Evolutionary conservation across 2,113 vertebrate species (phyloP).

Genomic region (Ornithorhynchus anatinus): DNA sequence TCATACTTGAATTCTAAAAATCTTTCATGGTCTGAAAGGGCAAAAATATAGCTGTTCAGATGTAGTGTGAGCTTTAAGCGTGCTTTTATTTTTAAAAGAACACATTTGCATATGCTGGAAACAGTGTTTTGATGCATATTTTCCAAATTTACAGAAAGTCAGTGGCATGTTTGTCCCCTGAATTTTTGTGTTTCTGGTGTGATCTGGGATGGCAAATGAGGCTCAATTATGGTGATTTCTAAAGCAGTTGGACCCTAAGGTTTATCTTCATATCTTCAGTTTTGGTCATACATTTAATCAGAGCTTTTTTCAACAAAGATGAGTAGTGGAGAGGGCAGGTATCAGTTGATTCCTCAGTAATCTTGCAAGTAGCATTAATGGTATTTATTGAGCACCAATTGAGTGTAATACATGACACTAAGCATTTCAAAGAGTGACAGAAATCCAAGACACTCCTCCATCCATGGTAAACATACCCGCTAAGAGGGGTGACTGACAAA

Average conservation of each 20-base stretch:
- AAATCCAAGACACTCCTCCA: no score
- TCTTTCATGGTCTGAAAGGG: conserved; percentile 41
- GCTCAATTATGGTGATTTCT: not conserved
- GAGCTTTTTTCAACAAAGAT: no score
- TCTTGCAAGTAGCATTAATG: no score
- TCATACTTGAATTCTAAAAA: conserved; percentile 29
- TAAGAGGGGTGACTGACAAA: no score
- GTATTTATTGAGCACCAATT: no score
- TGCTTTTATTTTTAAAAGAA: conserved; percentile 39
- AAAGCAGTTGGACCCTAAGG: not conserved
- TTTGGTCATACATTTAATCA: no score
- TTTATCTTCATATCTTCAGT: no score
- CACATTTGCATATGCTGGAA: conserved; percentile 58
- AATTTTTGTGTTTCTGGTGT: conserved; percentile 5
- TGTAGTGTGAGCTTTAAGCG: conserved; percentile 49
- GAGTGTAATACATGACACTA: no score
- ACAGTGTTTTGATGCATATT: conserved; percentile 41
- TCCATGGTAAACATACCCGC: no score
- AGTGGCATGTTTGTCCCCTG: conserved; percentile 3
- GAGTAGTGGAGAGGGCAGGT: no score
- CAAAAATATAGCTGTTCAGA: conserved; percentile 34
- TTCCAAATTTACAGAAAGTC: conserved; percentile 45
- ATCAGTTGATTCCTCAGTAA: no score
- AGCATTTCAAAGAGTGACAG: no score
- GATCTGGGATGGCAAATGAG: not conserved